Percentiles rank a stretch among this genome's conserved stretches.
These are phyloP conservation scores for Thyatira batis DNA, from an alignment of 2,888 invertebrate species.

Conservation along the genomic window DNA sequence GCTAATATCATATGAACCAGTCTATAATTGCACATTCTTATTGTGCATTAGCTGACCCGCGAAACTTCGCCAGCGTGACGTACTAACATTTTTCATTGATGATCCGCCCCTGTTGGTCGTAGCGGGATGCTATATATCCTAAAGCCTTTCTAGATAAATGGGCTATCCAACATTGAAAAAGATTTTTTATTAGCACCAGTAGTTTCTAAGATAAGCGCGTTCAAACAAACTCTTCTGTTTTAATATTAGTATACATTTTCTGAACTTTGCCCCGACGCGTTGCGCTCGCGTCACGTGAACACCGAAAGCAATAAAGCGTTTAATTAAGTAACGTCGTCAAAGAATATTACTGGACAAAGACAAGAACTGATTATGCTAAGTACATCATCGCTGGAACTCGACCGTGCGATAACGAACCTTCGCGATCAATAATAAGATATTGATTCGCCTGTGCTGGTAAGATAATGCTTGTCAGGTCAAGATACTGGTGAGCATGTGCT, in stretches of 20 bases:
- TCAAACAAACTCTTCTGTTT: too few relatives aligned
- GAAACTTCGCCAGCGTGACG: too few relatives aligned
- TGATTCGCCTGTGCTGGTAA: slow-evolving; percentile 18
- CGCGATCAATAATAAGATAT: slow-evolving; percentile 16
- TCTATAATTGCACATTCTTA: neutral
- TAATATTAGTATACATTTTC: too few relatives aligned
- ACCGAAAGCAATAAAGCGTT: slow-evolving; percentile 29
- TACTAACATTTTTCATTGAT: too few relatives aligned
- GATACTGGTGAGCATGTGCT: slow-evolving; percentile 49
- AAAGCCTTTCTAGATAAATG: too few relatives aligned
- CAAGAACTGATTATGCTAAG: slow-evolving; percentile 49
- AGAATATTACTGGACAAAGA: slow-evolving; percentile 40
- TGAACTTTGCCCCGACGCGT: neutral
- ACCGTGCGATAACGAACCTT: slow-evolving; percentile 21
- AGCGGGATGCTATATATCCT: too few relatives aligned
- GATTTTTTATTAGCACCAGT: too few relatives aligned
- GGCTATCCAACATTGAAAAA: too few relatives aligned
- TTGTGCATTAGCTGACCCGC: neutral
- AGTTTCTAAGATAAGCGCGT: too few relatives aligned
- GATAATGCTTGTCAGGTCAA: slow-evolving; percentile 43
- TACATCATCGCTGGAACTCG: slow-evolving; percentile 17
- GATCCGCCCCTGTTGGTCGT: too few relatives aligned
- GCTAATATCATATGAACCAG: neutral
- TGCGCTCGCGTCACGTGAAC: neutral
- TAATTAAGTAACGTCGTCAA: slow-evolving; percentile 32